phyloP scores from a whole-genome alignment of 2,113 vertebrate genomes.

The Tragelaphus buxtoni region DNA sequence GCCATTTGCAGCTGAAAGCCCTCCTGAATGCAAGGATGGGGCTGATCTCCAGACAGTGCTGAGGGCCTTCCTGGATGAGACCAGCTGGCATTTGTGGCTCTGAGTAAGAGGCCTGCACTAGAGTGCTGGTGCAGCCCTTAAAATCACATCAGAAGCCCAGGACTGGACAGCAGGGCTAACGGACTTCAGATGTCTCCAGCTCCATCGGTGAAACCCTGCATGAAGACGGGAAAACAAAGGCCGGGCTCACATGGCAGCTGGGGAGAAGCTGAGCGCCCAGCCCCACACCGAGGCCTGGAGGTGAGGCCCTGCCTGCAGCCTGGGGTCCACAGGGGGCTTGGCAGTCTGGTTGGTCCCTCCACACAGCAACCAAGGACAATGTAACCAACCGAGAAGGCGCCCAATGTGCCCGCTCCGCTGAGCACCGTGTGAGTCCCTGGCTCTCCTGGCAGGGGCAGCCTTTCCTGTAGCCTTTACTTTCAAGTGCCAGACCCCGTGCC shows the following conservation, averaged over 20 bases:
- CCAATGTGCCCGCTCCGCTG: fast-evolving
- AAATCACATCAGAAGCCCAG: not conserved
- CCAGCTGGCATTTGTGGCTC: not conserved
- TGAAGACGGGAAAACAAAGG: not conserved
- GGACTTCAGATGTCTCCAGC: not conserved
- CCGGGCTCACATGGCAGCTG: not conserved
- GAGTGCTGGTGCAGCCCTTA: fast-evolving
- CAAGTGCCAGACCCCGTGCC: fast-evolving
- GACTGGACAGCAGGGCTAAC: not conserved
- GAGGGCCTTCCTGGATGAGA: fast-evolving
- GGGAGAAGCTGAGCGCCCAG: not conserved
- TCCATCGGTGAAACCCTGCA: not conserved
- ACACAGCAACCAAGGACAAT: fast-evolving
- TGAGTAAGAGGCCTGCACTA: not conserved
- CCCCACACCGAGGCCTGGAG: not conserved
- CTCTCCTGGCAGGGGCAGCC: fast-evolving
- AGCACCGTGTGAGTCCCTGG: fast-evolving
- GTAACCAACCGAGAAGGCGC: fast-evolving
- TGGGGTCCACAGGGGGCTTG: fast-evolving
- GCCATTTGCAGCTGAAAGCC: not conserved
- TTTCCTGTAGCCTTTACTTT: not conserved
- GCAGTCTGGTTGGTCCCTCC: not conserved
- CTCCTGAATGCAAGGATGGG: fast-evolving
- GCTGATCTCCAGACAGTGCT: fast-evolving
- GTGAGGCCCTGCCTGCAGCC: fast-evolving